Conservation (phyloP, 2,113 vertebrate genomes). For the Clarias gariepinus region DNA sequence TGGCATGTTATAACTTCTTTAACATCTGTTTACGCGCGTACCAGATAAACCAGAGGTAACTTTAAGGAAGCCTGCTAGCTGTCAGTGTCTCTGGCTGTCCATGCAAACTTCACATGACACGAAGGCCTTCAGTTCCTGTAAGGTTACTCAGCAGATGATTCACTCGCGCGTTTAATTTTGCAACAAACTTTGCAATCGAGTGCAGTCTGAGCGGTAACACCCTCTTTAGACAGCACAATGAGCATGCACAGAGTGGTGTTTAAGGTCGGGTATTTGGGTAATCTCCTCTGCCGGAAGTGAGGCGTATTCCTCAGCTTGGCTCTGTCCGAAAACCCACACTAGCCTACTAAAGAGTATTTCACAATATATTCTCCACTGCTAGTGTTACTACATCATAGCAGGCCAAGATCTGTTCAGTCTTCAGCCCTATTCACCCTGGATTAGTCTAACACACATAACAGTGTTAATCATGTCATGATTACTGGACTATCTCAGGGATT, state of each 20-base stretch:
- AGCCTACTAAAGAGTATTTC: background rate
- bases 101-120: constrained; percentile 27
- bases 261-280: background rate
- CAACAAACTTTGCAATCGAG: background rate
- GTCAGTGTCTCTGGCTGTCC: background rate
- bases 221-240: background rate
- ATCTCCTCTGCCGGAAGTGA: constrained; percentile 15
- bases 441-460: background rate
- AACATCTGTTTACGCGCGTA: background rate
- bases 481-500: too few relatives aligned
- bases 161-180: background rate
- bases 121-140: background rate
- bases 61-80: background rate
- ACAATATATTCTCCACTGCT: too few relatives aligned
- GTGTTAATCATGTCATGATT: background rate
- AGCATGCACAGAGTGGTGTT: background rate
- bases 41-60: background rate
- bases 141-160: background rate
- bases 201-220: background rate
- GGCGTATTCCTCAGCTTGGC: background rate
- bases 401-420: background rate
- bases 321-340: background rate
- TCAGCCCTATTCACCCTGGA: background rate
- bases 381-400: background rate
- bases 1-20: background rate